phyloP scores from a whole-genome alignment of 2,113 vertebrate species.

The Nyctibius bracteatus region DNA sequence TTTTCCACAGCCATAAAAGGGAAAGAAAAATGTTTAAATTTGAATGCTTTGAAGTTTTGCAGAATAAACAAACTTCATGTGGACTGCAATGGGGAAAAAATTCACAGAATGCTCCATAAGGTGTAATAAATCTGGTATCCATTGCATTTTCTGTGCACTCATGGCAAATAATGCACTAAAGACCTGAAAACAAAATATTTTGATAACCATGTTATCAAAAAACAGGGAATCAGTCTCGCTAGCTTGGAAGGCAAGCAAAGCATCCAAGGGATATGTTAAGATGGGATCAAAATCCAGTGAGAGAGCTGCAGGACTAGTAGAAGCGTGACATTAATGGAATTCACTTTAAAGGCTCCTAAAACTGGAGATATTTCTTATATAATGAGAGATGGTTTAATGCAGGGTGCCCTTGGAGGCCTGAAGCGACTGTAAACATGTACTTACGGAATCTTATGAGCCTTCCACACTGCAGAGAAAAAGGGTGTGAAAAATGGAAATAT shows the following conservation, averaged over 20 bases:
- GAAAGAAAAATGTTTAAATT: neutral
- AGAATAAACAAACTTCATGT: constrained; percentile 5
- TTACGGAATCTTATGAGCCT: neutral
- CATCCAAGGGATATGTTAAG: neutral
- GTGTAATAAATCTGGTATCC: neutral
- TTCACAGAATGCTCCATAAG: neutral
- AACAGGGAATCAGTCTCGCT: neutral
- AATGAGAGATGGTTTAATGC: neutral
- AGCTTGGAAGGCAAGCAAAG: neutral
- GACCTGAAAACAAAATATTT: neutral
- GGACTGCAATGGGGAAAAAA: neutral
- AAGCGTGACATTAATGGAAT: neutral
- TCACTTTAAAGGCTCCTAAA: constrained; percentile 13
- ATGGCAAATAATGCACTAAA: neutral
- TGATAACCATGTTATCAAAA: neutral
- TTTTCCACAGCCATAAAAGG: neutral
- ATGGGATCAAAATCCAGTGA: neutral
- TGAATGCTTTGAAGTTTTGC: neutral
- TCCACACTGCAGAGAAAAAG: neutral
- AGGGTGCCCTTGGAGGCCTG: neutral
- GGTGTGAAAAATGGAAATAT: neutral
- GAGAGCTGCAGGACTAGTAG: neutral
- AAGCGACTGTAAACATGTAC: neutral
- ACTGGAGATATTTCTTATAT: neutral
- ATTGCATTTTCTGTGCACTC: neutral